A percentile compares a stretch with the other conserved stretches of the same genome.
These are phyloP conservation scores for Camptogramma bilineatum DNA, from an alignment of 2,888 invertebrate genomes.

Conservation along the genomic window DNA sequence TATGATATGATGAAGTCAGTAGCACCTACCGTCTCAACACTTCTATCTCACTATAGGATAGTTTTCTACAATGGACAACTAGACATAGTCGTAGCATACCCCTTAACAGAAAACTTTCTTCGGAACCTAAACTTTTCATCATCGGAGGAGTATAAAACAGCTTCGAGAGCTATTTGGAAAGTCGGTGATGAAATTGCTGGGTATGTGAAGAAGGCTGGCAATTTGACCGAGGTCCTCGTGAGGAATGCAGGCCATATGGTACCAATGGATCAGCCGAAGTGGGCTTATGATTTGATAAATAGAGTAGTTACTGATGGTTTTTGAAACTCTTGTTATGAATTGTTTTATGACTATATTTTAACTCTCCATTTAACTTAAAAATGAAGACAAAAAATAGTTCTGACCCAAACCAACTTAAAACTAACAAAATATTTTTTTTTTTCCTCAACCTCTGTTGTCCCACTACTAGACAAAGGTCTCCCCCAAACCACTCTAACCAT, in stretches of 20 bases:
- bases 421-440: too few species aligned
- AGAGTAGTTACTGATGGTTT: conserved; percentile 73
- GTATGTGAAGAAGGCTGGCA: conserved; percentile 89
- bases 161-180: conserved; percentile 87
- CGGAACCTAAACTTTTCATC: conserved; percentile 87
- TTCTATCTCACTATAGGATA: conserved; percentile 81
- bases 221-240: conserved; percentile 89
- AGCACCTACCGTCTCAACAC: conserved; percentile 69
- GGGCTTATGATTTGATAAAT: conserved; percentile 84
- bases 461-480: too few species aligned
- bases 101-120: conserved; percentile 87
- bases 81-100: conserved; percentile 88
- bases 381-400: too few species aligned
- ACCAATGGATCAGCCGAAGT: conserved; percentile 85
- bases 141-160: conserved; percentile 86
- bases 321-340: conserved; percentile 25
- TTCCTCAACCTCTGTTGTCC: too few species aligned
- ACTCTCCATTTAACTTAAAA: too few species aligned
- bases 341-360: background rate
- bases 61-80: conserved; percentile 89
- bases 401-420: too few species aligned
- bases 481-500: too few species aligned
- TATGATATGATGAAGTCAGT: conserved; percentile 86
- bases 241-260: conserved; percentile 92
- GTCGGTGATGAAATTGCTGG: conserved; percentile 89